Evolutionary conservation across 2,113 vertebrate species (phyloP), one percentile per base, ranked within the genome.

Genomic region (Anarrhichthys ocellatus): DNA sequence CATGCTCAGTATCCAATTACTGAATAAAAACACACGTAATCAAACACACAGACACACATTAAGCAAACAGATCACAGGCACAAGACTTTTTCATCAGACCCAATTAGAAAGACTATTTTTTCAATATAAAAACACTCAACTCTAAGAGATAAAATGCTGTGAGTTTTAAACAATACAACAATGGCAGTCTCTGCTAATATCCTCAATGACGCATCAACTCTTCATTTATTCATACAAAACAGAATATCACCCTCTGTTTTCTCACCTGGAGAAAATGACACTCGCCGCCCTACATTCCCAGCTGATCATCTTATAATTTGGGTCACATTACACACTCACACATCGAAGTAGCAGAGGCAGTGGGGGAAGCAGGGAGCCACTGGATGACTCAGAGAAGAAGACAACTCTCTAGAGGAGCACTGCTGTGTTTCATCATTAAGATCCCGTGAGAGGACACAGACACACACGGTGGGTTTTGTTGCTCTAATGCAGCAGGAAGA

Each of bases 391-490:
- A 90, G 67, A 69, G 42, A 81, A 65, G 61, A 70, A 58, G 34
- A 85, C 20, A 82, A 82, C 68, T 84, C 89, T 86, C 86, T 9
- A 10, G 81, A 86, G 87, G 80, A 80, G 48, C 2, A 0, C 81
- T 68, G 83, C 75, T 87, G 76, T 92, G 87, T 93, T 92, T 89
- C 83, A 89, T 91, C 76, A 76, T 85, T 54, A 36, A 40, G 10
- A 62, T 82, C 90, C 46, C 88, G 36, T 14, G 78, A 84, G 89
- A 81, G 24, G 20, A 34, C 58, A 52, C 6, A 71, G 24, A 75
- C 34, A 34, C 34, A 46, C 34, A 67, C 18, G 11, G 24, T 18
- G 87, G 83, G 67, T 82, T 86, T 14, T 72, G 36, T 77, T 20
- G 42, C 59, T 78, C 3, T 78, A 48, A 72, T 81, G 71, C 73